Percentiles rank a stretch among this genome's conserved stretches.
Evolutionary conservation across 2,888 invertebrate genomes (phyloP).

Genomic region (Boloria selene): DNA sequence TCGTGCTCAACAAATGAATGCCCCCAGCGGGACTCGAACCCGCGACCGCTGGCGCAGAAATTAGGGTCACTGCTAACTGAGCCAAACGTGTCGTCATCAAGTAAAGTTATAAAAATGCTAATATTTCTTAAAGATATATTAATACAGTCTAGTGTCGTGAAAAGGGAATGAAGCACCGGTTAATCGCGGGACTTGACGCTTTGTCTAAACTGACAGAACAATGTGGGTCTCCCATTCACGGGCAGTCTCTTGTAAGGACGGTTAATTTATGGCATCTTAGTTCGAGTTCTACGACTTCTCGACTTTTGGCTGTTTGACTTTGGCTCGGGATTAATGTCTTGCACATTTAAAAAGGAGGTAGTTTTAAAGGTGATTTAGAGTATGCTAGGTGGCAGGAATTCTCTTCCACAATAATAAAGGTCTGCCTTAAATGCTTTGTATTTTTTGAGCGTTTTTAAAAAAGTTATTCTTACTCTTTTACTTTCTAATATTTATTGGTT

Average conservation of each 20-base stretch:
- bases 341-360: conserved; percentile 23
- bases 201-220: conserved; percentile 71
- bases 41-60: too few species aligned
- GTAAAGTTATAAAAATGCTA: neutral
- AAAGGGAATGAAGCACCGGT: conserved; percentile 43
- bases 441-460: neutral
- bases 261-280: conserved; percentile 57
- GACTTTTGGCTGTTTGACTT: conserved; percentile 36
- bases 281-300: conserved; percentile 38
- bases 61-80: too few species aligned
- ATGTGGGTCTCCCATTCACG: conserved; percentile 60
- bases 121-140: conserved; percentile 3
- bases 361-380: conserved; percentile 16
- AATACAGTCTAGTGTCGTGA: neutral
- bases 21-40: too few species aligned
- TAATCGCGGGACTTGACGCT: conserved; percentile 63
- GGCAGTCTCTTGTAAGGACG: conserved; percentile 55
- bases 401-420: neutral
- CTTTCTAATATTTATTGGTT: too few species aligned
- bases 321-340: conserved; percentile 35
- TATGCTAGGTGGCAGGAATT: neutral
- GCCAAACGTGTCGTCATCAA: too few species aligned
- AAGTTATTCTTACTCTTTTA: too few species aligned
- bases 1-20: too few species aligned
- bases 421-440: neutral